Evolutionary conservation across 2,888 invertebrate genomes (phyloP).

Genomic region (Lomographa bimaculata): DNA sequence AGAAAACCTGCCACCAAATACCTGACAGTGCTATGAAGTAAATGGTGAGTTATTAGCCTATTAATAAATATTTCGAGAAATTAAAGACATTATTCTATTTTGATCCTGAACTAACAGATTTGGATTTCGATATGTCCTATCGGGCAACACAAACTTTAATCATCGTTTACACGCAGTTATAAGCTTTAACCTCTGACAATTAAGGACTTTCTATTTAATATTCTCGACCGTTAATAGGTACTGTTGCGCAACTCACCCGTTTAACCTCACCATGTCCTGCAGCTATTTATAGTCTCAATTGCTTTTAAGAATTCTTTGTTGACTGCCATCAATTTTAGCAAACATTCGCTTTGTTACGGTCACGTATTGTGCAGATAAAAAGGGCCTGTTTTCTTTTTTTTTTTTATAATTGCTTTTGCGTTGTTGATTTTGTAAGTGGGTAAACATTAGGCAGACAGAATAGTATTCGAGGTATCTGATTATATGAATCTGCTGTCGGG

Average conservation of each 20-base stretch:
- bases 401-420: slow-evolving; percentile 26
- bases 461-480: slow-evolving; percentile 16
- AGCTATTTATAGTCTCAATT: slow-evolving; percentile 59
- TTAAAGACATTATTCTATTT: no score
- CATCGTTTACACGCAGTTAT: slow-evolving; percentile 27
- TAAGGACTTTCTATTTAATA: slow-evolving; percentile 28
- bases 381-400: slow-evolving; percentile 26
- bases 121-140: no score
- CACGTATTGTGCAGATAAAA: slow-evolving; percentile 31
- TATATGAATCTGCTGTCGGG: slow-evolving; percentile 14
- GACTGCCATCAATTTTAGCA: slow-evolving; percentile 33
- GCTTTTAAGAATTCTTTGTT: slow-evolving; percentile 45
- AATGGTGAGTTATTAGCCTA: no score
- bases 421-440: slow-evolving; percentile 33
- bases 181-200: slow-evolving; percentile 21
- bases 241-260: slow-evolving; percentile 53
- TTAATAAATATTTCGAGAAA: no score
- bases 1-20: no score
- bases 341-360: slow-evolving; percentile 28
- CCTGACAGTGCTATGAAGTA: no score
- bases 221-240: slow-evolving; percentile 37
- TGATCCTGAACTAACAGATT: no score
- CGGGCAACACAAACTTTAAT: slow-evolving; percentile 23
- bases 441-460: slow-evolving; percentile 29
- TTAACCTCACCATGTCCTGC: slow-evolving; percentile 59